These are phyloP conservation scores for Cinclus mexicanus DNA, from an alignment of 2,113 vertebrate species.

Conservation along the genomic window DNA sequence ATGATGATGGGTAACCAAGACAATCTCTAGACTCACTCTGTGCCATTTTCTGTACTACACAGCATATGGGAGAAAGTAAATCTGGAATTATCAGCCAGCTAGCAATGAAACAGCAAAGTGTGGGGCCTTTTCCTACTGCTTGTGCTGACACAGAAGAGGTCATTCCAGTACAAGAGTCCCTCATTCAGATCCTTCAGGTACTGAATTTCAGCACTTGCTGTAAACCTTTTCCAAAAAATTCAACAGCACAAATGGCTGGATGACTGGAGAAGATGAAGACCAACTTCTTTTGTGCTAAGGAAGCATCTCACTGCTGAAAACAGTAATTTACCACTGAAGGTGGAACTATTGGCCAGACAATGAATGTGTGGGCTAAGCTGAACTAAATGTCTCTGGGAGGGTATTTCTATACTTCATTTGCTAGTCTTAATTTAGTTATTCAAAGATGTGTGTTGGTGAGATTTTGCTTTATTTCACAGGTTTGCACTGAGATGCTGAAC, in stretches of 20 bases:
- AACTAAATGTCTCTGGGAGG: neutral
- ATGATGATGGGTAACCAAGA: neutral
- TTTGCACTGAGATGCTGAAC: neutral
- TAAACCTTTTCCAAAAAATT: neutral
- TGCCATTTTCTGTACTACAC: neutral
- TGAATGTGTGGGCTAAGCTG: neutral
- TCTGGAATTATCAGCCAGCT: neutral
- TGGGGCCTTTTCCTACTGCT: neutral
- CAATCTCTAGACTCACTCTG: neutral
- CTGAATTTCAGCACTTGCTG: neutral
- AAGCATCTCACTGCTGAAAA: neutral
- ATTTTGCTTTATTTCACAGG: neutral
- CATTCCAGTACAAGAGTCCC: neutral
- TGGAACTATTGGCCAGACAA: neutral
- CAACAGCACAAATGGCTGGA: neutral
- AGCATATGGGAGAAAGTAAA: neutral
- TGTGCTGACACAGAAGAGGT: neutral
- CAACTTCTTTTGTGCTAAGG: neutral
- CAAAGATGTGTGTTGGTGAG: neutral
- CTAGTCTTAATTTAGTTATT: neutral
- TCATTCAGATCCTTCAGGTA: neutral
- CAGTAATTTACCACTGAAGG: neutral
- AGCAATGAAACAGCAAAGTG: neutral
- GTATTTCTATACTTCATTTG: neutral
- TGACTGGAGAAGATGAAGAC: neutral